Percentiles rank a stretch among this genome's conserved stretches.
Conservation (phyloP, 2,797 vertebrate species). For the Sarcoramphus papa region DNA sequence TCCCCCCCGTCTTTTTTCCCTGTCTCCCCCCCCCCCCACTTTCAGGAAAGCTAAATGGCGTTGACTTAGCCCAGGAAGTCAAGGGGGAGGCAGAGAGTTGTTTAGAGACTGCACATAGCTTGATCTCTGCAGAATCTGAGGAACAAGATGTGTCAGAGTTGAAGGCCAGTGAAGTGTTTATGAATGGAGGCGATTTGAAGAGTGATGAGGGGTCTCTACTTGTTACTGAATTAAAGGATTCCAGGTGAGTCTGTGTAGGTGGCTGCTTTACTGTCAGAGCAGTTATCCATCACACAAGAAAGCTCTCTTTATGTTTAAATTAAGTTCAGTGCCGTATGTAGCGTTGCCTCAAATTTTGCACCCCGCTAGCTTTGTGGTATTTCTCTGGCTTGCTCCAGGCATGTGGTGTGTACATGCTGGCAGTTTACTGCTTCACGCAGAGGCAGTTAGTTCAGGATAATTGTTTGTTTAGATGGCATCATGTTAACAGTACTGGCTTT, state of each 20-base stretch:
- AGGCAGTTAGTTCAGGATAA: neutral
- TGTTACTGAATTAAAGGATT: conserved; percentile 60
- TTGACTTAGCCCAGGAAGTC: neutral
- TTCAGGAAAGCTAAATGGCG: conserved; percentile 53
- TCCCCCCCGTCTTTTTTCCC: neutral
- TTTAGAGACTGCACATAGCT: neutral
- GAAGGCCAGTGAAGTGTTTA: conserved; percentile 52
- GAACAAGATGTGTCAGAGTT: neutral
- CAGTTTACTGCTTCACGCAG: neutral
- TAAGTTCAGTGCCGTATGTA: neutral
- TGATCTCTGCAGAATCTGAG: conserved; percentile 5
- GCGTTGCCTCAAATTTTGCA: neutral
- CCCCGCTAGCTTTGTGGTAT: neutral
- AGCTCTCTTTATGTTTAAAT: neutral
- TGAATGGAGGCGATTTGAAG: conserved; percentile 78
- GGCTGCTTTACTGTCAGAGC: neutral
- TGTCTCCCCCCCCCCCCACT: no score
- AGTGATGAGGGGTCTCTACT: conserved; percentile 64
- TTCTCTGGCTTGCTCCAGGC: neutral
- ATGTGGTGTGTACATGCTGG: neutral
- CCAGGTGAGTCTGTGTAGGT: conserved; percentile 72
- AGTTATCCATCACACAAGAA: neutral
- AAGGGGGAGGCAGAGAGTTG: neutral
- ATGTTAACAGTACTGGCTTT: neutral
- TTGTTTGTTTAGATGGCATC: neutral